phyloP scores from a whole-genome alignment of 35 echinoderm and acorn worm genomes.

The Heliocidaris erythrogramma region DNA sequence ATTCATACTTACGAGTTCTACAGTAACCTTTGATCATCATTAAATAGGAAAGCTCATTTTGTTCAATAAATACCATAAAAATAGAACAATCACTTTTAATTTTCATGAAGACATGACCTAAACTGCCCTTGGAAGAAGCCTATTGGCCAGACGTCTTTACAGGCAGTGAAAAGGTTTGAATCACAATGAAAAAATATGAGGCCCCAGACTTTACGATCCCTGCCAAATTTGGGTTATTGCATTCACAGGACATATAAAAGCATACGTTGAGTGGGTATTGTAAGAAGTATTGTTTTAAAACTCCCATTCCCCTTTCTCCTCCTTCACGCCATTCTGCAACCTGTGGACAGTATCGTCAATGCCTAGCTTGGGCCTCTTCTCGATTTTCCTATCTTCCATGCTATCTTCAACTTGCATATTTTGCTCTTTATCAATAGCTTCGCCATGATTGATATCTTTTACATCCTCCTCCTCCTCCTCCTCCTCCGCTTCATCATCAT shows the following conservation, averaged over 20 bases:
- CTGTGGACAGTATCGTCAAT: slow-evolving; percentile 40
- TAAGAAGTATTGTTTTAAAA: background rate
- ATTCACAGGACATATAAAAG: slow-evolving; percentile 15
- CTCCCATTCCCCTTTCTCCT: slow-evolving; percentile 55
- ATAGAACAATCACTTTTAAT: background rate
- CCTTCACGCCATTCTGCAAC: slow-evolving; percentile 56
- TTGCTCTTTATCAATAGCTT: background rate
- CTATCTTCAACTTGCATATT: background rate
- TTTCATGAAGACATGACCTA: slow-evolving; percentile 5
- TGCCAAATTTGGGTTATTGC: slow-evolving; percentile 31
- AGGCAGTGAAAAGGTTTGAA: background rate
- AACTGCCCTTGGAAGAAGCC: background rate
- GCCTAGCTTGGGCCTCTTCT: slow-evolving; percentile 17
- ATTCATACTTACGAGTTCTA: background rate
- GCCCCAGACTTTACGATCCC: slow-evolving; percentile 21
- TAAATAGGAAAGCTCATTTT: slow-evolving; percentile 32
- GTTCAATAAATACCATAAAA: slow-evolving; percentile 41
- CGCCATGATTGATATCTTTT: background rate
- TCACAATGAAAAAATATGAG: slow-evolving; percentile 10
- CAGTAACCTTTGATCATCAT: background rate
- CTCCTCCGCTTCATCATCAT: slow-evolving; percentile 9
- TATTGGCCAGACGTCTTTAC: background rate
- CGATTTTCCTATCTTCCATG: background rate
- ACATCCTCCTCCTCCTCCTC: background rate
- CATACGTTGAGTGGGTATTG: background rate